Conservation (phyloP, 2,797 vertebrate genomes). For the Sternarchorhynchus goeldii region DNA sequence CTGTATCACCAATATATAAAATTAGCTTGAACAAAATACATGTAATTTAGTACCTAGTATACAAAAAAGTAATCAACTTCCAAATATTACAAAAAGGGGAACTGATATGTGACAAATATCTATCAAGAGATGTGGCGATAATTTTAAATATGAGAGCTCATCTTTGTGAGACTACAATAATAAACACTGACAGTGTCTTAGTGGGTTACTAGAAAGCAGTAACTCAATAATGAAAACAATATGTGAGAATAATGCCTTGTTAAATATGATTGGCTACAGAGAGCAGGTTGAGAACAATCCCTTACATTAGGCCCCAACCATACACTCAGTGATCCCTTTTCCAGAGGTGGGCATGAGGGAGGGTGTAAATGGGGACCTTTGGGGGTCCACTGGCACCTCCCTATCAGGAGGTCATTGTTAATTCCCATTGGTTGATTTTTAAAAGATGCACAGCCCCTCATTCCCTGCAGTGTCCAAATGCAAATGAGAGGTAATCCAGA, state of each 20-base stretch:
- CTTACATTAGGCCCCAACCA: background rate
- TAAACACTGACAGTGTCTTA: background rate
- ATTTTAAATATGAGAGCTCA: background rate
- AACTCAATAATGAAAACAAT: background rate
- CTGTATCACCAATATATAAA: too few species aligned
- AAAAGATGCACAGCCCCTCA: constrained; percentile 50
- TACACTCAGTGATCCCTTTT: constrained; percentile 23
- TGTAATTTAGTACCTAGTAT: too few species aligned
- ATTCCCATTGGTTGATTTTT: constrained; percentile 57
- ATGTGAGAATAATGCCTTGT: background rate
- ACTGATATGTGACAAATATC: too few species aligned
- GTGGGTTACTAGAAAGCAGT: background rate
- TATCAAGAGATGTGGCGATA: background rate
- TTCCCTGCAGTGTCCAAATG: constrained; percentile 53
- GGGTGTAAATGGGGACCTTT: constrained; percentile 22
- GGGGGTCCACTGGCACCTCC: constrained; percentile 38
- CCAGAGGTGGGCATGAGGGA: constrained; percentile 16
- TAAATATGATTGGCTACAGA: constrained; percentile 12
- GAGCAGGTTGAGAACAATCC: constrained; percentile 14
- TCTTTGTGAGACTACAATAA: background rate
- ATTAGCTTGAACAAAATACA: too few species aligned
- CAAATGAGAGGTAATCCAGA: constrained; percentile 49
- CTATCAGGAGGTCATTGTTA: constrained; percentile 45
- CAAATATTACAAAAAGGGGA: too few species aligned
- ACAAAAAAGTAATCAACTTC: too few species aligned